A percentile compares a stretch with the other conserved stretches of the same genome.
Conservation (phyloP, 2,113 vertebrate genomes). For the Pygoscelis adeliae region DNA sequence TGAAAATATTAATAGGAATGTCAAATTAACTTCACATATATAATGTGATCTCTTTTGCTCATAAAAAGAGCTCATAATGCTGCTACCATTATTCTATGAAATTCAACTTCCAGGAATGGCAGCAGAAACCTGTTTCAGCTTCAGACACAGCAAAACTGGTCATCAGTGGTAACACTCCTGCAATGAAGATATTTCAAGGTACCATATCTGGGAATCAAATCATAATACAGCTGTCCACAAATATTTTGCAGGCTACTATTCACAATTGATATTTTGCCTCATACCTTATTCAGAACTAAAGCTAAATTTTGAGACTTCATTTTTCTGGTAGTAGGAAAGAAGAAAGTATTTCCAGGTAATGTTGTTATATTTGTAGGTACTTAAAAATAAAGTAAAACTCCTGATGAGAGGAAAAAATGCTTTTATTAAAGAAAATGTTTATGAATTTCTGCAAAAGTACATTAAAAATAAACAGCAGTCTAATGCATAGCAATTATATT, state of each 20-base stretch:
- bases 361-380: neutral
- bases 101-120: neutral
- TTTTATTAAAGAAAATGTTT: neutral
- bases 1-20: neutral
- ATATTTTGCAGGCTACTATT: neutral
- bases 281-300: neutral
- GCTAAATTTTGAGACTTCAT: neutral
- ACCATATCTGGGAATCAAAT: neutral
- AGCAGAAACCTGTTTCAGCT: neutral
- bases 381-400: neutral
- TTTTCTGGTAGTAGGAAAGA: neutral
- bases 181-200: neutral
- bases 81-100: neutral
- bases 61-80: neutral
- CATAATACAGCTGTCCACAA: neutral
- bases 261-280: neutral
- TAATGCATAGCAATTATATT: neutral
- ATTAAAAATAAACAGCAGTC: neutral
- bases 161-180: neutral
- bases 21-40: neutral
- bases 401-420: neutral
- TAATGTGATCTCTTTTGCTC: neutral
- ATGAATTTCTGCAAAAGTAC: neutral
- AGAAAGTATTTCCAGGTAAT: neutral
- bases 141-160: neutral